Evolutionary conservation across 2,797 vertebrate genomes (phyloP), one percentile per base, ranked within the genome.

Genomic region (Harpagifer antarcticus): DNA sequence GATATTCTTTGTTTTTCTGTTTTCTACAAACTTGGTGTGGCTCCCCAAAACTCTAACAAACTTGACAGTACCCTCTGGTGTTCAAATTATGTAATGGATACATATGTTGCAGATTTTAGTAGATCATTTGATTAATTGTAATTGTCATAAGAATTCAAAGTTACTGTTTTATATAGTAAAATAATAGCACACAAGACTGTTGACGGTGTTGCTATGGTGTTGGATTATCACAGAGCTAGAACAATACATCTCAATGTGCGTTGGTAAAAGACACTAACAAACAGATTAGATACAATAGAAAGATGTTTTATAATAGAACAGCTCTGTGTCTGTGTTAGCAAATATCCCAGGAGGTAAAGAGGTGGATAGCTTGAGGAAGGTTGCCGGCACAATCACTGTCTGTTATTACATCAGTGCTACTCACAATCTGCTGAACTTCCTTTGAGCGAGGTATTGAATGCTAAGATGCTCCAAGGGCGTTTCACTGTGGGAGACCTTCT

Each of bases 391-490:
- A 50, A 74, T 79, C 53, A 1, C 75, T 54, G 23, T 40, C 40
- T 76, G 73, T 55, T 75, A 67, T 79, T 84, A 70, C 81, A 72
- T 82, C 68, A 63, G 23, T 9, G 47, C 44, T 62, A n/a, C 62
- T 76, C 54, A 47, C 20, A 53, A 57, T 72, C 53, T 45, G 45
- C 71, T 47, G 23, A 80, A 59, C 72, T 74, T 76, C 56, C 55
- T 17, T 20, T 12, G 45, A 77, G 66, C 27, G 37, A 69, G 47
- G 33, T 49, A 42, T 40, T 78, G 40, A 74, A 73, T 84, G 37
- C 67, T 68, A 45, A 77, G 50, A 55, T 33, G 54, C 50, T 80
- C 45, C 55, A 48, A 72, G 60, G 72, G 14, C 42, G 2, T 78
- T 54, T 62, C 33, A 14, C 54, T 33, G 52, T 8, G 3, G 20